Evolutionary conservation across 2,797 vertebrate genomes (phyloP), one percentile per base, ranked within the genome.

Genomic region (Strix occidentalis): DNA sequence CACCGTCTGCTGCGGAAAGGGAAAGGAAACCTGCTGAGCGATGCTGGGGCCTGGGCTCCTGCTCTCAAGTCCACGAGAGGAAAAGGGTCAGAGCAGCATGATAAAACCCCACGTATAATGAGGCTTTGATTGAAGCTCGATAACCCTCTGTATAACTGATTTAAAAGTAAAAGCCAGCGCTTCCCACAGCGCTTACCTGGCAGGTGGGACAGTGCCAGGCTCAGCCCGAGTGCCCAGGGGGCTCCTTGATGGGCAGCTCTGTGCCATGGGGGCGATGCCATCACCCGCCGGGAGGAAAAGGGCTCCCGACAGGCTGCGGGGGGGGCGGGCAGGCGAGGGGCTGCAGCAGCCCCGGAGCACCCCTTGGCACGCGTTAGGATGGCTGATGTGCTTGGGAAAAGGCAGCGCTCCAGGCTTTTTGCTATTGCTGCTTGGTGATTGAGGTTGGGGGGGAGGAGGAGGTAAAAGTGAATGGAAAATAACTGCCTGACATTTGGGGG

Each of bases 171-270:
- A 94, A 87, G 48, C n/a, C 43, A 9, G 31, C 0, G 7, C 46
- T 64, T 66, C 65, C 61, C 61, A 16, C 77, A 35, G 87, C 7
- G 8, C 78, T 92, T 75, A 90, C 87, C 82, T 85, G 87, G 96
- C 24, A 6, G 83, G 83, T 51, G 92, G 86, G 64, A 78, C 29
- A 19, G 76, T n/a, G 65, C 1, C 6, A 51, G 84, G 87, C 80
- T 90, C 82, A 58, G 75, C 51, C 63, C 21, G 0, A 4, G 12
- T 0, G 0, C 46, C 77, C 1, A 1, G 35, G 41, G 60, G 43
- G 56, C 48, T 95, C 72, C 79, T 41, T 15, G 50, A 72, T 23
- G 69, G 82, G 65, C 48, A 70, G 43, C 51, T 70, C 21, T 1
- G 8, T 33, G 66, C 26, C 35, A 8, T 0, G 4, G 16, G 57